Evolutionary conservation across 2,797 vertebrate species (phyloP).

Genomic region (Malurus splendens): DNA sequence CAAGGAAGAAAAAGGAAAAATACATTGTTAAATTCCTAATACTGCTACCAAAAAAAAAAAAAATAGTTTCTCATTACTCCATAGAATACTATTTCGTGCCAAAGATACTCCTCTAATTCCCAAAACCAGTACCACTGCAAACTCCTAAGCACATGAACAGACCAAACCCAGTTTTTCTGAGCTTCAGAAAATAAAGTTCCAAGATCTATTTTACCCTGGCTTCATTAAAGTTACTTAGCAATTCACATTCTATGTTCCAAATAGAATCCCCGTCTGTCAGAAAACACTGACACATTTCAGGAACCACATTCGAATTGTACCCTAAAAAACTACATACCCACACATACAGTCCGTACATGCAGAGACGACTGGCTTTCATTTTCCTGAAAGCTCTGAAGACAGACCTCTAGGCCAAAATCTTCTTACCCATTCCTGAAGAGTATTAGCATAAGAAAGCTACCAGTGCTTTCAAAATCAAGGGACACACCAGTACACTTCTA

Average conservation of each 20-base stretch:
- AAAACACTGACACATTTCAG: background rate
- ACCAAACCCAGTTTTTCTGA: background rate
- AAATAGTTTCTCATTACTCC: background rate
- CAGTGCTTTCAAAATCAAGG: background rate
- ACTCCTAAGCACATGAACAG: background rate
- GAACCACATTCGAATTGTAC: background rate
- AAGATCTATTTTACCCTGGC: background rate
- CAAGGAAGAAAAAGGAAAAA: background rate
- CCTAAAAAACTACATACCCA: background rate
- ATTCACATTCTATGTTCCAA: background rate
- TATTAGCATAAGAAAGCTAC: background rate
- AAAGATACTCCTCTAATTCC: background rate
- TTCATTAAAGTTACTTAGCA: background rate
- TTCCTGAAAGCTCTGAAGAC: background rate
- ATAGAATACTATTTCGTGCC: background rate
- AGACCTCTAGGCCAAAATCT: background rate
- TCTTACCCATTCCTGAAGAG: background rate
- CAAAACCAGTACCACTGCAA: background rate
- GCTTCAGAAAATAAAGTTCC: background rate
- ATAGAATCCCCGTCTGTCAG: background rate
- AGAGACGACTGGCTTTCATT: background rate
- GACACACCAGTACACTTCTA: background rate
- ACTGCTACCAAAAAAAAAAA: background rate
- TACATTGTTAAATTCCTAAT: background rate
- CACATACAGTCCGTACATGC: background rate